Base-by-base conservation (phyloP, 2,113 vertebrate species). In the Clarias magur region DNA sequence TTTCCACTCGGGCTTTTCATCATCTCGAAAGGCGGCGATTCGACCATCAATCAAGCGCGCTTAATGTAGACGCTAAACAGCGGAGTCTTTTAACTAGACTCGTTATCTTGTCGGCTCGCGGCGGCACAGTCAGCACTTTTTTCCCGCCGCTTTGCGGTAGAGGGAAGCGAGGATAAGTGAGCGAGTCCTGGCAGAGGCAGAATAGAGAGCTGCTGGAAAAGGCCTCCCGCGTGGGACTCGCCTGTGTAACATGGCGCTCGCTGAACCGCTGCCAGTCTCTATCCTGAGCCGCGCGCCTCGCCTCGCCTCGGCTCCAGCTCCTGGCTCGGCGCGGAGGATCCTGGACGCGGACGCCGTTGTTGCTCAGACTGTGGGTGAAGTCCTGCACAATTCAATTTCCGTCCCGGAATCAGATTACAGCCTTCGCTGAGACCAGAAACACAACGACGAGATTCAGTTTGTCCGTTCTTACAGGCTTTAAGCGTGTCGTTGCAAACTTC, bases 221-320 rank as follows among this genome's bases (percentile, higher is more conserved):
- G 38, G 57, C 54, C 70, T 83, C 60, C 67, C 70, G 53, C 30
- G 25, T n/a, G 75, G 56, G 82, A 73, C 75, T 87, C 54, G 76
- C 70, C 85, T 88, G 78, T 82, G 73, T 62, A 91, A 89, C 89
- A 90, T 90, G 91, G 89, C 88, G 89, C 82, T 87, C 59, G 62
- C 88, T 89, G 89, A 91, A 89, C 83, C 72, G 72, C 53, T 88
- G 91, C 91, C 86, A 90, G 88, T 72, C 83, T 80, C 81, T 83
- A 80, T 87, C 87, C 63, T 87, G 30, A 4, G 80, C 80, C 8
- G 21, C 19, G 13, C 80, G n/a, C n/a, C n/a, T n/a, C 63, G 80
- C 15, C 10, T 25, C 13, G 34, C 13, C 25, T 82, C 23, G 19
- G 19, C 60, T 63, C 60, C 56, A 48, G 80, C 25, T 4, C n/a